A percentile compares a stretch with the other conserved stretches of the same genome.
phyloP scores from a whole-genome alignment of 2,888 invertebrate genomes.

The Eupithecia insigniata region DNA sequence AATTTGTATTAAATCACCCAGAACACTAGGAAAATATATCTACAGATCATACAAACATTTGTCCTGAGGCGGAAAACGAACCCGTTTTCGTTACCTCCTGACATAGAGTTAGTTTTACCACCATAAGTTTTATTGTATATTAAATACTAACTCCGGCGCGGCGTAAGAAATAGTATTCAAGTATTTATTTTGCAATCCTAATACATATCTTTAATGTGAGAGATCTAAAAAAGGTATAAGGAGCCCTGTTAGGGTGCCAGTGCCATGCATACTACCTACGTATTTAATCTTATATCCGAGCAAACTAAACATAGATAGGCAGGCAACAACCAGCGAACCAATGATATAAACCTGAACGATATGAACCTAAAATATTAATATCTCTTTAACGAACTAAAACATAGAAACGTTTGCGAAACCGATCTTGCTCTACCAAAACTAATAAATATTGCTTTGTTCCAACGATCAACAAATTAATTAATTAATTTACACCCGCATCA shows the following conservation, averaged over 20 bases:
- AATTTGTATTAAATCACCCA: background rate
- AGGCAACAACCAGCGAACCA: too few relatives aligned
- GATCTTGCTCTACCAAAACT: background rate
- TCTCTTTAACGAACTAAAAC: background rate
- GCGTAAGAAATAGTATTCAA: too few relatives aligned
- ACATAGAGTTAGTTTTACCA: background rate
- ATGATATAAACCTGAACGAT: background rate
- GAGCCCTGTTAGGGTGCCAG: too few relatives aligned
- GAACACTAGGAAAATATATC: background rate
- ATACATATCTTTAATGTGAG: too few relatives aligned
- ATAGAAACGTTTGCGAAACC: background rate
- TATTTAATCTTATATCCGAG: too few relatives aligned
- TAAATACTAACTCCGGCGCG: too few relatives aligned
- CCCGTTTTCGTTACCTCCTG: too few relatives aligned
- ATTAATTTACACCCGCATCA: slow-evolving; percentile 27
- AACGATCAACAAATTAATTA: slow-evolving; percentile 16
- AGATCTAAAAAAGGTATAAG: too few relatives aligned
- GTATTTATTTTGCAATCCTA: too few relatives aligned
- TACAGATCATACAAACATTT: background rate
- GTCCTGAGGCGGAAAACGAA: background rate
- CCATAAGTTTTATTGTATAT: too few relatives aligned
- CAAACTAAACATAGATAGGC: background rate
- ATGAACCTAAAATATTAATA: background rate
- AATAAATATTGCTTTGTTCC: slow-evolving; percentile 3
- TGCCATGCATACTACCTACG: background rate